A percentile compares a stretch with the other conserved stretches of the same genome.
phyloP scores from a whole-genome alignment of 2,113 vertebrate species.

The Vidua chalybeata region DNA sequence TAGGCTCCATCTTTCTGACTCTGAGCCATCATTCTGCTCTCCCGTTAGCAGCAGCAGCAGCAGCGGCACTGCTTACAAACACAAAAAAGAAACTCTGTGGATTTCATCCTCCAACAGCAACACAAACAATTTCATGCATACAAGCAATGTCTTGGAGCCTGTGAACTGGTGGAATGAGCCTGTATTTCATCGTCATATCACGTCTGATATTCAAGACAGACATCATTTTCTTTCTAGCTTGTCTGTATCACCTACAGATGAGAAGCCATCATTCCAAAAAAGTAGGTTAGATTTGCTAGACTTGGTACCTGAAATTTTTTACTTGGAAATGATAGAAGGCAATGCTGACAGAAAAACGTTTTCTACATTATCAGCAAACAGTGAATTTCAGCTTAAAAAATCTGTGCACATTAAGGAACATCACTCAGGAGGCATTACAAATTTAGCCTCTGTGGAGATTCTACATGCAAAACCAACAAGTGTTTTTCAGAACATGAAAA shows the following conservation, averaged over 20 bases:
- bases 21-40: conserved; percentile 36
- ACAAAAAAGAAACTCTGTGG: conserved; percentile 53
- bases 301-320: not conserved
- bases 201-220: conserved; percentile 44
- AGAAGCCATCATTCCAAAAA: conserved; percentile 29
- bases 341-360: not conserved
- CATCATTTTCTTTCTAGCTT: not conserved
- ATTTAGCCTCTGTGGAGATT: not conserved
- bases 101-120: not conserved
- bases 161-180: conserved; percentile 18
- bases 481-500: conserved; percentile 17
- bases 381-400: not conserved
- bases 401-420: not conserved
- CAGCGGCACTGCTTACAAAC: not conserved
- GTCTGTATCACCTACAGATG: not conserved
- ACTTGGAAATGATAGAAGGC: not conserved
- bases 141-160: conserved; percentile 9
- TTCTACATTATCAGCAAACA: not conserved
- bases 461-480: not conserved
- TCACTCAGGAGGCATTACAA: not conserved
- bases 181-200: conserved; percentile 11
- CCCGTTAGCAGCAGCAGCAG: not conserved
- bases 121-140: not conserved
- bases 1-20: conserved; percentile 44
- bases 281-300: conserved; percentile 32